Percentiles rank a stretch among this genome's conserved stretches.
Conservation (phyloP, 2,113 vertebrate species). For the Elanoides forficatus region DNA sequence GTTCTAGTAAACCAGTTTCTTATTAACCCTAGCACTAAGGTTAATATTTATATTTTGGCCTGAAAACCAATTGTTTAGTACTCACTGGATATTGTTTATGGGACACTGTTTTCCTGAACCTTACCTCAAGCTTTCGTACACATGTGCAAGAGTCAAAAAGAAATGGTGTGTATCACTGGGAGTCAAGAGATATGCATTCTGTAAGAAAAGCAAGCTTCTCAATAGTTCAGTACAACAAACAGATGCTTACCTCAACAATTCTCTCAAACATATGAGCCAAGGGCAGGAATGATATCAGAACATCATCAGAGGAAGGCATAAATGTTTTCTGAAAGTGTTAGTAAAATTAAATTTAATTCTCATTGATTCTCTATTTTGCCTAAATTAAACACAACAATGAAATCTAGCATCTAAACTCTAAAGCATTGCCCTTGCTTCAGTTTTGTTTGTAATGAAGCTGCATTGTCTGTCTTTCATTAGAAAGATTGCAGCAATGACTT, state of each 20-base stretch:
- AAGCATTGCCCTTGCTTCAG: not conserved
- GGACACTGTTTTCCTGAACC: not conserved
- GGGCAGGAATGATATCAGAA: slow-evolving; percentile 93
- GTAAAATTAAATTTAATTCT: not conserved
- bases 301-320: slow-evolving; percentile 73
- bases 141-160: slow-evolving; percentile 79
- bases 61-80: not conserved
- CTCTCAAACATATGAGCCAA: slow-evolving; percentile 98
- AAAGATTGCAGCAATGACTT: not conserved
- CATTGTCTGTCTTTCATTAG: not conserved
- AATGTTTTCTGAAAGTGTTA: slow-evolving; percentile 73
- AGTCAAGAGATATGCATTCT: slow-evolving; percentile 53
- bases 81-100: not conserved
- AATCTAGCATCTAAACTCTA: not conserved
- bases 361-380: not conserved
- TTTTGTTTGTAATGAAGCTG: not conserved
- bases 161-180: slow-evolving; percentile 69
- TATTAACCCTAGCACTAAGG: not conserved
- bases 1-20: not conserved
- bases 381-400: not conserved
- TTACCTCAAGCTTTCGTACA: slow-evolving; percentile 81
- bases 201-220: slow-evolving; percentile 53
- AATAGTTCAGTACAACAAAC: not conserved
- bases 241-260: slow-evolving; percentile 86
- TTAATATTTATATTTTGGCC: not conserved